phyloP scores from a whole-genome alignment of 2,797 vertebrate species.

The Argya squamiceps region DNA sequence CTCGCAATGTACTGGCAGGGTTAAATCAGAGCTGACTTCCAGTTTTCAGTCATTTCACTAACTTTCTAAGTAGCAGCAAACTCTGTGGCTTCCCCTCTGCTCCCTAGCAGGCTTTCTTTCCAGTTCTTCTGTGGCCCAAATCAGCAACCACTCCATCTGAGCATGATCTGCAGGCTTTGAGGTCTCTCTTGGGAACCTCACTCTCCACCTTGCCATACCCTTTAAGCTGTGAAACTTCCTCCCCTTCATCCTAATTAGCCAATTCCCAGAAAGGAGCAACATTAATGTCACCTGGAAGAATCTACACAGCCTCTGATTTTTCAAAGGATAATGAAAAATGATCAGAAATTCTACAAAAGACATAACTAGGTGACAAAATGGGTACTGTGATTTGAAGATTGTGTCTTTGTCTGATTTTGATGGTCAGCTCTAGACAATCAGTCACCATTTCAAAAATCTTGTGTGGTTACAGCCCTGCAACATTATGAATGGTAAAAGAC shows the following conservation, averaged over 20 bases:
- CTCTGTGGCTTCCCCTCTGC: not conserved
- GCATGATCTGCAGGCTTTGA: not conserved
- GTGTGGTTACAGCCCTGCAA: not conserved
- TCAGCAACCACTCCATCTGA: not conserved
- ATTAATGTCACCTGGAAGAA: not conserved
- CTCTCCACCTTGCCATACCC: not conserved
- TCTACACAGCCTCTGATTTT: not conserved
- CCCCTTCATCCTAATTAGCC: not conserved
- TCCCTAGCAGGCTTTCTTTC: not conserved
- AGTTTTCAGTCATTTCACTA: not conserved
- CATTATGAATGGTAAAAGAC: not conserved
- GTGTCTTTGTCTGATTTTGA: not conserved
- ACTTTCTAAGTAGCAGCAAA: not conserved
- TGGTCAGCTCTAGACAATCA: not conserved
- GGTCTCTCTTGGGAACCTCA: not conserved
- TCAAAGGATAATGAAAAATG: not conserved
- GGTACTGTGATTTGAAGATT: not conserved
- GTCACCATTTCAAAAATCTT: not conserved
- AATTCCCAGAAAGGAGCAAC: not conserved
- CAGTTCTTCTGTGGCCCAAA: not conserved
- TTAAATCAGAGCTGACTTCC: not conserved
- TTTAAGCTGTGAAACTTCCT: not conserved
- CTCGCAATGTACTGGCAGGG: rapidly evolving
- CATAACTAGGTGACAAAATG: not conserved
- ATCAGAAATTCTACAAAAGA: not conserved